phyloP scores from a whole-genome alignment of 2,888 invertebrate genomes.

The Trichopria drosophilae region DNA sequence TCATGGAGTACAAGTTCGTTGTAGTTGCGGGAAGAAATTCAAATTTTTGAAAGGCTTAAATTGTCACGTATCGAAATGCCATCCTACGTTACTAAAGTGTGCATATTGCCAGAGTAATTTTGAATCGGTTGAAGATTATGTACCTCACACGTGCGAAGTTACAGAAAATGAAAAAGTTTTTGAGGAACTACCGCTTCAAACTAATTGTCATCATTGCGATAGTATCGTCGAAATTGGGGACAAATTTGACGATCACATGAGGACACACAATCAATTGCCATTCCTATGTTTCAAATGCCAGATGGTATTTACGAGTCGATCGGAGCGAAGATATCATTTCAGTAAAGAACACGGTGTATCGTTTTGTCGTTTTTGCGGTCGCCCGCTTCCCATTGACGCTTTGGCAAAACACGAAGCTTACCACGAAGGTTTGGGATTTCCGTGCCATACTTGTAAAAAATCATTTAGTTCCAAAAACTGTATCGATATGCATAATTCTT shows the following conservation, averaged over 20 bases:
- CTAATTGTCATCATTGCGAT: constrained; percentile 37
- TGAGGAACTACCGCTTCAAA: constrained; percentile 28
- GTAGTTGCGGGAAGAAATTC: constrained; percentile 41
- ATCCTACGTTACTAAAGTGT: constrained; percentile 38
- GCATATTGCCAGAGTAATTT: constrained; percentile 43
- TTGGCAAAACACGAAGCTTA: constrained; percentile 43
- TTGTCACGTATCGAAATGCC: constrained; percentile 32
- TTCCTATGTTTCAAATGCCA: constrained; percentile 43
- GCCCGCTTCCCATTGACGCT: constrained; percentile 27
- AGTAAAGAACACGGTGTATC: constrained; percentile 34
- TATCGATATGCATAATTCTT: constrained; percentile 33
- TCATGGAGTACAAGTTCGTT: constrained; percentile 29
- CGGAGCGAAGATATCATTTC: constrained; percentile 37
- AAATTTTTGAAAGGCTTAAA: constrained; percentile 33
- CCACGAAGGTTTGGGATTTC: constrained; percentile 47
- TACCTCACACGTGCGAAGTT: constrained; percentile 40
- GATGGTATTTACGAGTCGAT: constrained; percentile 34
- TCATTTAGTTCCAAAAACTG: constrained; percentile 35
- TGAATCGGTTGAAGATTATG: constrained; percentile 27
- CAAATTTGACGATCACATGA: constrained; percentile 43
- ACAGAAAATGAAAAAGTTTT: constrained; percentile 21
- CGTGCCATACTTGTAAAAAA: constrained; percentile 48
- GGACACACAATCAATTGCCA: constrained; percentile 35
- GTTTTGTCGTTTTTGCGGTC: constrained; percentile 37
- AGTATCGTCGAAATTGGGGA: constrained; percentile 22